phyloP scores from a whole-genome alignment of 1,140 invertebrate genomes.

The Trichomalopsis sarcophagae region DNA sequence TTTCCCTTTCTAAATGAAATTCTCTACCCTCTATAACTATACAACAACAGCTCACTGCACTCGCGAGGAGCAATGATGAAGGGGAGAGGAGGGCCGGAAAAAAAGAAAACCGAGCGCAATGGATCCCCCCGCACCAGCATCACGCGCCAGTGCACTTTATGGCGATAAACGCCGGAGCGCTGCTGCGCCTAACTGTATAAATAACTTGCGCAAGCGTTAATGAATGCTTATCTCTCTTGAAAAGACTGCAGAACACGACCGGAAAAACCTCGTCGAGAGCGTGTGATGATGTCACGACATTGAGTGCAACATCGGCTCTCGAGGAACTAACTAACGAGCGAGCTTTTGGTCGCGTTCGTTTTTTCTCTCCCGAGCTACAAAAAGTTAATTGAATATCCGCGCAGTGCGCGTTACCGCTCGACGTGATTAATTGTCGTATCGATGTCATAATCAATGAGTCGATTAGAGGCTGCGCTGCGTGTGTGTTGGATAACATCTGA shows the following conservation, averaged over 20 bases:
- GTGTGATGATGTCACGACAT: background rate
- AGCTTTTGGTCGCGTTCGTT: background rate
- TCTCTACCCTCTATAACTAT: too few species aligned
- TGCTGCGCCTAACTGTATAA: slow-evolving; percentile 64
- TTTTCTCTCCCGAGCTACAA: background rate
- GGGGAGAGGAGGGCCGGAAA: background rate
- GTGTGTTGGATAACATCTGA: too few species aligned
- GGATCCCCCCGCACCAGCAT: background rate
- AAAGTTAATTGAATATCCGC: background rate
- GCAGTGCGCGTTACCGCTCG: too few species aligned
- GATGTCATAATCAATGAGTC: too few species aligned
- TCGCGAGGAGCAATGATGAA: too few species aligned
- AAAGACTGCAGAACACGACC: slow-evolving; percentile 55
- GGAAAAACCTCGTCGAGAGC: slow-evolving; percentile 52
- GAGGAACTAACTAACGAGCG: too few species aligned
- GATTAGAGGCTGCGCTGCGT: too few species aligned
- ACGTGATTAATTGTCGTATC: too few species aligned
- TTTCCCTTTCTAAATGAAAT: too few species aligned
- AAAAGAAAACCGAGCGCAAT: slow-evolving; percentile 42
- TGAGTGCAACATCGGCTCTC: background rate
- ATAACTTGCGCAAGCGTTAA: slow-evolving; percentile 71
- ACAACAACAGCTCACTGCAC: too few species aligned
- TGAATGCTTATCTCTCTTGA: slow-evolving; percentile 67
- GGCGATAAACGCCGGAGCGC: slow-evolving; percentile 56
- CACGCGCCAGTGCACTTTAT: background rate